These are phyloP conservation scores for Argyresthia goedartella DNA, from an alignment of 2,888 invertebrate species.

Conservation along the genomic window DNA sequence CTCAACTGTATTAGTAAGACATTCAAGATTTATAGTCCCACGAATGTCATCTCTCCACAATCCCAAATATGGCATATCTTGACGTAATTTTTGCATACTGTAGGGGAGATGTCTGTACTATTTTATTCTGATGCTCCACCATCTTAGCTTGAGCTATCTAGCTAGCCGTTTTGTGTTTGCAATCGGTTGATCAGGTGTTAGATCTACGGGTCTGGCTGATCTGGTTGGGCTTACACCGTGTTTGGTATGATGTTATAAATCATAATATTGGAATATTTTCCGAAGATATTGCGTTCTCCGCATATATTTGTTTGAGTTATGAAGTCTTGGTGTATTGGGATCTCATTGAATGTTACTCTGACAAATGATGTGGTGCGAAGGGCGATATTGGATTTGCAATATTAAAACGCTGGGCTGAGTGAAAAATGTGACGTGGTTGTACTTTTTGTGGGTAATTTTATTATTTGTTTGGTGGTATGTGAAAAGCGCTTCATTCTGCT, in stretches of 20 bases:
- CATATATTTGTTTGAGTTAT: conserved; percentile 5
- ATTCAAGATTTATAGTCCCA: conserved; percentile 60
- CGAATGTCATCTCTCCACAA: conserved; percentile 40
- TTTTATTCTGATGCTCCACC: conserved; percentile 22
- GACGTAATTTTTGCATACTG: conserved; percentile 63
- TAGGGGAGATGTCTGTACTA: conserved; percentile 48
- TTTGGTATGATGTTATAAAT: conserved; percentile 51
- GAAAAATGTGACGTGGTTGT: too few relatives aligned
- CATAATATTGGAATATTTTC: conserved; percentile 63
- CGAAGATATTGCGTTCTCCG: conserved; percentile 22
- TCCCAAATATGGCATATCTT: conserved; percentile 42
- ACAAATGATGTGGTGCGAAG: conserved; percentile 47
- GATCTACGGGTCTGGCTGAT: conserved; percentile 12
- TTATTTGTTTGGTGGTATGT: too few relatives aligned
- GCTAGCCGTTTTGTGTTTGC: neutral
- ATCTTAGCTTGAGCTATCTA: conserved; percentile 17
- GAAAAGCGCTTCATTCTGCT: too few relatives aligned
- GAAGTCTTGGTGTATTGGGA: conserved; percentile 21
- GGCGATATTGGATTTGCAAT: conserved; percentile 17
- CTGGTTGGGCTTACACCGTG: conserved; percentile 11
- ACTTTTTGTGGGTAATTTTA: too few relatives aligned
- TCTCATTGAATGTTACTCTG: conserved; percentile 56
- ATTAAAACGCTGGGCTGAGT: neutral
- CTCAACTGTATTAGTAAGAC: conserved; percentile 50
- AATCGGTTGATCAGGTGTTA: neutral